Evolutionary conservation across 2,888 invertebrate genomes (phyloP).

Genomic region (Diplazon laetatorius): DNA sequence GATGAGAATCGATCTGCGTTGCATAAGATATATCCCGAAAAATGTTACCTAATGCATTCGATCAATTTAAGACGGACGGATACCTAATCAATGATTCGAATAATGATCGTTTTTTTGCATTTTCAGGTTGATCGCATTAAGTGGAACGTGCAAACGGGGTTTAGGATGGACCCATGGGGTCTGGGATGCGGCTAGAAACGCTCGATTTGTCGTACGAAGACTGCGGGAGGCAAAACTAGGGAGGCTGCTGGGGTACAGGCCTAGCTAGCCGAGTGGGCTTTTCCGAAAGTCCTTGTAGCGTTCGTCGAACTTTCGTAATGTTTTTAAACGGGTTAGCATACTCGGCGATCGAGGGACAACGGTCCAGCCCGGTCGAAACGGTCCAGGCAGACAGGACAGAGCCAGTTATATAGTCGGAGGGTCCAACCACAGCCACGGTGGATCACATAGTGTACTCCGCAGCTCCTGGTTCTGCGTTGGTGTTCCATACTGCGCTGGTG

Average conservation of each 20-base stretch:
- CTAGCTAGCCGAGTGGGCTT: slow-evolving; percentile 50
- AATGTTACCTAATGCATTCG: too few relatives aligned
- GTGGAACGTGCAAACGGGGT: slow-evolving; percentile 55
- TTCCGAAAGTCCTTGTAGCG: slow-evolving; percentile 52
- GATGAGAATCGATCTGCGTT: too few relatives aligned
- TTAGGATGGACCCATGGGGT: slow-evolving; percentile 30
- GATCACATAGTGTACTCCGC: slow-evolving; percentile 55
- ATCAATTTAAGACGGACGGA: too few relatives aligned
- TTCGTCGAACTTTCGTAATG: slow-evolving; percentile 61
- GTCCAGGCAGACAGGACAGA: slow-evolving; percentile 31
- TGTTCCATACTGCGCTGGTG: slow-evolving; percentile 32
- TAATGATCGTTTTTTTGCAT: too few relatives aligned
- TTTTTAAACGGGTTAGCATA: slow-evolving; percentile 66
- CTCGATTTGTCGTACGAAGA: slow-evolving; percentile 51
- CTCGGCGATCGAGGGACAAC: slow-evolving; percentile 50
- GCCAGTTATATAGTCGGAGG: slow-evolving; percentile 51
- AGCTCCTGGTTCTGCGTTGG: slow-evolving; percentile 42
- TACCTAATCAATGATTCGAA: too few relatives aligned
- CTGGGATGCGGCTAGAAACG: slow-evolving; percentile 29
- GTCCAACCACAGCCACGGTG: slow-evolving; percentile 58
- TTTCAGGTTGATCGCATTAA: slow-evolving; percentile 61
- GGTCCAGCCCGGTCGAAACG: slow-evolving; percentile 27
- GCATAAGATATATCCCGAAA: too few relatives aligned
- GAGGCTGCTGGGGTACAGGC: slow-evolving; percentile 8
- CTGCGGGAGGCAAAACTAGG: not conserved